Base-by-base conservation (phyloP, 2,113 vertebrate species). In the Bufo bufo region DNA sequence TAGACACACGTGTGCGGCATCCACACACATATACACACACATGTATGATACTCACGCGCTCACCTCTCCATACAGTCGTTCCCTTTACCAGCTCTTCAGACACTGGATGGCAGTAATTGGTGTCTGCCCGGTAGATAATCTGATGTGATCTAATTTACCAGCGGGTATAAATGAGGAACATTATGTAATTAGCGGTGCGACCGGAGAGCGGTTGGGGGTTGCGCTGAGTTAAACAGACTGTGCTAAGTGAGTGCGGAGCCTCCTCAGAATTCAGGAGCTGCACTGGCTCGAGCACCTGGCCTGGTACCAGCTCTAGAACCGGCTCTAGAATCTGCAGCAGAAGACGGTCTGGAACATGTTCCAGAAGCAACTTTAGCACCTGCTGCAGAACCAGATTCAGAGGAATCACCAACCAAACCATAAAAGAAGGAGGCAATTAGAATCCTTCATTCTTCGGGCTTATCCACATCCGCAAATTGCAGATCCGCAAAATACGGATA, bases 31-130 rank as follows among this genome's bases (percentile, higher is more conserved):
- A 71, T 4, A 71, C 3, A 33, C 12, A 43, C 13, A 71, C 23
- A 71, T 71, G 43, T 4, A 71, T 1, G 20, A 14, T 16, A 33
- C n/a, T 6, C 56, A 43, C 13, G 33, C n/a, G 11, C n/a, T 16
- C 93, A 84, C 82, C 92, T 93, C 5, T 65, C 94, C 94, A 94
- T n/a, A n/a, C 33, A 33, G 33, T 33, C 94, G 95, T 93, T 94
- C 84, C 56, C 91, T 93, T 92, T 95, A 94, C 92, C 94, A 94
- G 93, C 90, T 92, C 92, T 95, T 94, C 90, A 94, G 92, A 95
- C 92, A 93, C 95, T 96, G 95, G 94, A 93, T 93, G 92, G 91
- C 90, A 93, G 91, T 95, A 95, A 95, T 96, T 95, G 95, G 93
- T 93, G 91, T 89, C 92, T 93, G 92, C 94, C 94, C 94, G 94